Base-by-base conservation (phyloP, 2,888 invertebrate genomes). In the Macrosoma leucophasiata region DNA sequence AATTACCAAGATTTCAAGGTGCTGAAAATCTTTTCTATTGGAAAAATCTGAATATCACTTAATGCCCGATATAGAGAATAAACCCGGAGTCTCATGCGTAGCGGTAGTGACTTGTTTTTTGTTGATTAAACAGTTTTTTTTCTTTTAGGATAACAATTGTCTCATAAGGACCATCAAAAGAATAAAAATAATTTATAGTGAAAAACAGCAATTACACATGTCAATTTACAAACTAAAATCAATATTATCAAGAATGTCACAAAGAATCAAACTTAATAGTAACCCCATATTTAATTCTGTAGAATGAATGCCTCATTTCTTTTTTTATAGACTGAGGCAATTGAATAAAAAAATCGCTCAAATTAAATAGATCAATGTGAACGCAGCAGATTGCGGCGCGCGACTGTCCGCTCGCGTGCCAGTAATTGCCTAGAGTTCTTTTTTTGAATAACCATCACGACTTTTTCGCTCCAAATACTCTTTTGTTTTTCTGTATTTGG, bases 371-470 rank as follows among this genome's bases (percentile, higher is more conserved):
- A 35, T 38, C 63, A 66, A 48, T 74, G 62, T 76, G 71, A 43
- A 69, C 60, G 39, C 49, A 36, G 46, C 69, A 65, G 59, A 46
- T 46, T 29, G 34, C 48, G 78, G 76, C 78, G 79, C 81, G 82
- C 79, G 81, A 76, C 79, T 68, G 69, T 51, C 59, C 65, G 72
- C 72, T 82, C 84, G 82, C 81, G 84, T 82, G 82, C 82, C 82
- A 67, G 79, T 82, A 82, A 82, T 82, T 75, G 78, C 68, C 57
- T 58, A 58, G 60, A 64, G 75, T 81, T 76, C 78, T 74, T 79
- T 82, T 82, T 82, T 78, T 72, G 75, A 78, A 77, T 70, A 76
- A 75, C 77, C 77, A 82, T 82, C 81, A 84, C 82, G 84, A 84
- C 76, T 82, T 73, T 79, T 84, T 82, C 79, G 79, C 75, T 78